Evolutionary conservation across 2,797 vertebrate species (phyloP), one percentile per base, ranked within the genome.

Genomic region (Mus caroli): DNA sequence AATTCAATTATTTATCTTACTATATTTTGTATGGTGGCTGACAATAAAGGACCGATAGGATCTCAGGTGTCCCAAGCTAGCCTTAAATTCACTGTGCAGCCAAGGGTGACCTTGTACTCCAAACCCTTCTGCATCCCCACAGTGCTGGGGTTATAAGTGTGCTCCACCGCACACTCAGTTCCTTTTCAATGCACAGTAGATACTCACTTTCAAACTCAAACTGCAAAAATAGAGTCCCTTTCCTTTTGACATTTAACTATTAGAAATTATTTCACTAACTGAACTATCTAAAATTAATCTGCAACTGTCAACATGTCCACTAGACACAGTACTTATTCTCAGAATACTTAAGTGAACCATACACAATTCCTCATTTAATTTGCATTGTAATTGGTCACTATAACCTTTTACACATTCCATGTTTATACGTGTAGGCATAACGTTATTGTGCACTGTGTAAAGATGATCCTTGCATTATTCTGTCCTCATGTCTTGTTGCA

Each of bases 191-290:
- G 50, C 17, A 90, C 37, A 88, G 28, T n/a, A 52, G 82, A 71
- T 85, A 94, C 84, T 97, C 40, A 92, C 83, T 87, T 91, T 96
- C 85, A 83, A 97, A 89, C 94, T 89, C 80, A 79, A 97, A 91
- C 88, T 91, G 85, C 56, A 92, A 40, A 79, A 92, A 87, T 60
- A 92, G 67, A 94, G 67, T 77, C 50, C 58, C 10, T 54, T 95
- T 93, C 80, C 28, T 85, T 85, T 67, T 24, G 31, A 85, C 60
- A 67, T 50, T 64, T 64, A 85, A 50, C 43, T 62, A 83, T 28
- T 50, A 67, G 17, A 85, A 67, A 50, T 85, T 85, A n/a, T 85
- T 50, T 85, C 67, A 15, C 87, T 92, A 96, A 91, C 1, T 87
- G 26, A 84, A 67, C n/a, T 96, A 20, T 50, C 58, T n/a, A 88